Percentiles rank a stretch among this genome's conserved stretches.
Conservation (phyloP, 35 echinoderm and acorn worm species). For the Apostichopus parvimensis region DNA sequence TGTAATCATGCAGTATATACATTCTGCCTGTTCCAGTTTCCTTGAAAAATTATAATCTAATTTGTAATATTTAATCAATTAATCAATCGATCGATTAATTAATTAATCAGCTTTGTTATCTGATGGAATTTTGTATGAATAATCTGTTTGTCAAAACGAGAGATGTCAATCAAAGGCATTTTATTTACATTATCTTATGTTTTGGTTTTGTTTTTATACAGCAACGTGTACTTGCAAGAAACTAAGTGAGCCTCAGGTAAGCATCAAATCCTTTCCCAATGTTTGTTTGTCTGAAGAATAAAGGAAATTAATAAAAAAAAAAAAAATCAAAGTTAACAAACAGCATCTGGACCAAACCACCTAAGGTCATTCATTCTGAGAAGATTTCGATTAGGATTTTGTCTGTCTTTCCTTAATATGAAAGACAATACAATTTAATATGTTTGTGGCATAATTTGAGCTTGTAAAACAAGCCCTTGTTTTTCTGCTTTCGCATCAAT, state of each 20-base stretch:
- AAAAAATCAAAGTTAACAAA: neutral
- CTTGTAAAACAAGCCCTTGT: constrained; percentile 47
- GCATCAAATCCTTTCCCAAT: neutral
- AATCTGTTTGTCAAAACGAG: no score
- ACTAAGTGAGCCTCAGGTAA: constrained; percentile 5
- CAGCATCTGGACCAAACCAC: neutral
- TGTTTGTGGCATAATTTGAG: constrained; percentile 57
- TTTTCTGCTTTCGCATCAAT: constrained; percentile 17
- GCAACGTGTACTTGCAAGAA: neutral
- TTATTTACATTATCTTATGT: neutral
- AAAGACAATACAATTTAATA: constrained; percentile 54
- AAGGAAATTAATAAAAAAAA: neutral
- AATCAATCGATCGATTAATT: no score
- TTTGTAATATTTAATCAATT: no score
- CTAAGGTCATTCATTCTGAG: neutral
- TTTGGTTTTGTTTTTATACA: neutral
- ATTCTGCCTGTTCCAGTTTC: no score
- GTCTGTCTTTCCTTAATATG: constrained; percentile 5
- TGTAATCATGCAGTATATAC: no score
- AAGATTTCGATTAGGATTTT: neutral
- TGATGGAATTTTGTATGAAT: no score
- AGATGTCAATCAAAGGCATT: no score
- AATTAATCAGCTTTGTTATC: no score
- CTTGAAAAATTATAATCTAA: no score
- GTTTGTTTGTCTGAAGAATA: neutral